Conservation (phyloP, 2,113 vertebrate species). For the Carettochelys insculpta region DNA sequence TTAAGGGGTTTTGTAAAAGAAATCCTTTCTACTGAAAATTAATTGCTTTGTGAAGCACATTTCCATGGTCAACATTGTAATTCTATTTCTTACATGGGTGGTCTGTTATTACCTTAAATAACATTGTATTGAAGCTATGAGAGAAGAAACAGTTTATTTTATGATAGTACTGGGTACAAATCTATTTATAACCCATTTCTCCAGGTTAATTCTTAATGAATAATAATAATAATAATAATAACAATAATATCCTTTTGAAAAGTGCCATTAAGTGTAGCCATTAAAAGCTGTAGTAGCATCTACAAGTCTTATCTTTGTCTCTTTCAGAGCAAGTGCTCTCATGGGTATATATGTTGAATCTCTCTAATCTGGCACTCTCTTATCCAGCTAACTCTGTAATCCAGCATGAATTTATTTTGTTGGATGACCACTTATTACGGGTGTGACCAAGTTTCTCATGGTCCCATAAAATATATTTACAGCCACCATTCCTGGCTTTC, state of each 20-base stretch:
- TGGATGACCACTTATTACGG: too few species aligned
- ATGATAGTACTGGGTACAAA: not conserved
- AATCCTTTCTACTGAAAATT: slow-evolving; percentile 25
- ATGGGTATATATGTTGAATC: too few species aligned
- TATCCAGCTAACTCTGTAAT: too few species aligned
- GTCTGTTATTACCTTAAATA: slow-evolving; percentile 50
- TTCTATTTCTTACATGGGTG: not conserved
- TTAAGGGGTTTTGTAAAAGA: slow-evolving; percentile 42
- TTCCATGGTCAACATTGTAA: slow-evolving; percentile 40
- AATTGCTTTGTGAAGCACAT: slow-evolving; percentile 42
- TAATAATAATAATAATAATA: not conserved
- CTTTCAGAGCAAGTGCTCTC: not conserved
- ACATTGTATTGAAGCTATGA: not conserved
- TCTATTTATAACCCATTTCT: not conserved
- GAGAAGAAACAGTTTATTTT: slow-evolving; percentile 9
- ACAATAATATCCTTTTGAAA: not conserved
- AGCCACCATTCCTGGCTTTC: too few species aligned
- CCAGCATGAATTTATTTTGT: too few species aligned
- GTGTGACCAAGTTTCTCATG: too few species aligned
- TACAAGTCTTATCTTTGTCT: not conserved
- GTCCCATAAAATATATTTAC: too few species aligned
- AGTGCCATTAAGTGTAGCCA: not conserved
- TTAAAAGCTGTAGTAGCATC: not conserved
- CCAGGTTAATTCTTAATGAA: not conserved
- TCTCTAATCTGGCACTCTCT: too few species aligned